These are phyloP conservation scores for Ommatoiulus sabulosus DNA, from an alignment of 2,888 invertebrate genomes.

Conservation along the genomic window DNA sequence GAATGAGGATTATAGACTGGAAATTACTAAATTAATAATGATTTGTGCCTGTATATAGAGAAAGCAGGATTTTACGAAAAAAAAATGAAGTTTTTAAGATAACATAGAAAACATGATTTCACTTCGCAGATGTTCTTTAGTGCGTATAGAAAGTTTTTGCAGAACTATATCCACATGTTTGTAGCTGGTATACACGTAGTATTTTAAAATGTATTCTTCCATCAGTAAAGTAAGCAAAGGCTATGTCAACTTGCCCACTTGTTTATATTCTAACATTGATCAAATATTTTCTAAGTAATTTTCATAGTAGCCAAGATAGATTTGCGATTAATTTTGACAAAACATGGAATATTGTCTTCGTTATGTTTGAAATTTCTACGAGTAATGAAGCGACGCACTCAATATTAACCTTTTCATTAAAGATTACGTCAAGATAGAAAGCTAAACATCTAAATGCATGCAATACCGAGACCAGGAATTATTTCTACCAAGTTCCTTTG, in stretches of 20 bases:
- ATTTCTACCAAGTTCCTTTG: background rate
- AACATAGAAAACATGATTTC: too few species aligned
- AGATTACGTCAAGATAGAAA: background rate
- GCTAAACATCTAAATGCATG: background rate
- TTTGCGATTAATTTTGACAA: background rate
- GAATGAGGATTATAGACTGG: background rate
- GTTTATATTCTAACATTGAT: background rate
- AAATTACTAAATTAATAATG: slow-evolving; percentile 40
- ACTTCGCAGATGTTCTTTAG: too few species aligned
- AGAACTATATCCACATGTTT: too few species aligned
- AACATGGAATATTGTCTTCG: background rate
- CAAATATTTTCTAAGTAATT: background rate
- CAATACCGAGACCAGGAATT: background rate
- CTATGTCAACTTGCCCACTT: background rate
- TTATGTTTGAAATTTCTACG: background rate
- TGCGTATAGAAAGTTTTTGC: too few species aligned
- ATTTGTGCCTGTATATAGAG: background rate
- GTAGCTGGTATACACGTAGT: too few species aligned
- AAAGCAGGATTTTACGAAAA: background rate
- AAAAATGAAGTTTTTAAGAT: background rate
- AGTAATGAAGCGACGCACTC: background rate
- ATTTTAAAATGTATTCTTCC: background rate
- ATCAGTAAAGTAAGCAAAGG: background rate
- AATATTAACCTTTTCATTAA: background rate
- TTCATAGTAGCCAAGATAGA: background rate